These are phyloP conservation scores for Neuroscelio doddi DNA, from an alignment of 2,888 invertebrate species.

Conservation along the genomic window DNA sequence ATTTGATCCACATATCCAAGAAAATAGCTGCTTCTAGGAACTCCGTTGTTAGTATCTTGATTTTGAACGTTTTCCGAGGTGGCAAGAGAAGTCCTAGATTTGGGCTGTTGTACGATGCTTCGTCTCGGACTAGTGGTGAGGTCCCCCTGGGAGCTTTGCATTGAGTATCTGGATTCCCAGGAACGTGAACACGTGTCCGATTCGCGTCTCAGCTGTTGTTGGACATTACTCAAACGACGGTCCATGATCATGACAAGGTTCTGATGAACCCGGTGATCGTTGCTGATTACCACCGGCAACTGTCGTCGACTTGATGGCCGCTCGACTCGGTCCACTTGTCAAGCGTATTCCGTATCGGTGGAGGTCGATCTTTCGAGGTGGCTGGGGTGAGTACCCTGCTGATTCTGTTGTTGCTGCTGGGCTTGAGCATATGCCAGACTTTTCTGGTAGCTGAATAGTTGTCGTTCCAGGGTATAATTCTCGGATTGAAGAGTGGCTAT, in stretches of 20 bases:
- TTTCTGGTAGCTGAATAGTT: slow-evolving; percentile 87
- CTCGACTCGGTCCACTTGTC: slow-evolving; percentile 68
- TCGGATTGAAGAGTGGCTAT: slow-evolving; percentile 86
- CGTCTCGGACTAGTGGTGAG: not conserved
- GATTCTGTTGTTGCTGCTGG: slow-evolving; percentile 61
- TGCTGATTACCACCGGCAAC: slow-evolving; percentile 51
- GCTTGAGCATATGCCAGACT: slow-evolving; percentile 83
- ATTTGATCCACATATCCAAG: slow-evolving; percentile 46
- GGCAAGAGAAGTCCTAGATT: slow-evolving; percentile 45
- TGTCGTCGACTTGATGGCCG: slow-evolving; percentile 18
- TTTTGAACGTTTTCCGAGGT: not conserved
- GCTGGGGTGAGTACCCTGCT: slow-evolving; percentile 53
- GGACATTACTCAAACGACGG: slow-evolving; percentile 65
- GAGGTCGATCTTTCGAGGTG: slow-evolving; percentile 72
- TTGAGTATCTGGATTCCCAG: slow-evolving; percentile 23
- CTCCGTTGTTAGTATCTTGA: slow-evolving; percentile 21
- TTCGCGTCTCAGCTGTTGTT: slow-evolving; percentile 41
- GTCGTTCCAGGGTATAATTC: slow-evolving; percentile 86
- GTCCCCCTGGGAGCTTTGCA: slow-evolving; percentile 24
- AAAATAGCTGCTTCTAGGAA: slow-evolving; percentile 31
- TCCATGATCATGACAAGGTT: slow-evolving; percentile 65
- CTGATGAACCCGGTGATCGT: slow-evolving; percentile 61
- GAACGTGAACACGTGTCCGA: slow-evolving; percentile 15
- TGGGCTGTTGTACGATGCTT: slow-evolving; percentile 56
- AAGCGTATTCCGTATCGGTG: slow-evolving; percentile 84